Evolutionary conservation across 2,888 invertebrate species (phyloP), one percentile per base, ranked within the genome.

Genomic region (Pristionchus fissidentatus): DNA sequence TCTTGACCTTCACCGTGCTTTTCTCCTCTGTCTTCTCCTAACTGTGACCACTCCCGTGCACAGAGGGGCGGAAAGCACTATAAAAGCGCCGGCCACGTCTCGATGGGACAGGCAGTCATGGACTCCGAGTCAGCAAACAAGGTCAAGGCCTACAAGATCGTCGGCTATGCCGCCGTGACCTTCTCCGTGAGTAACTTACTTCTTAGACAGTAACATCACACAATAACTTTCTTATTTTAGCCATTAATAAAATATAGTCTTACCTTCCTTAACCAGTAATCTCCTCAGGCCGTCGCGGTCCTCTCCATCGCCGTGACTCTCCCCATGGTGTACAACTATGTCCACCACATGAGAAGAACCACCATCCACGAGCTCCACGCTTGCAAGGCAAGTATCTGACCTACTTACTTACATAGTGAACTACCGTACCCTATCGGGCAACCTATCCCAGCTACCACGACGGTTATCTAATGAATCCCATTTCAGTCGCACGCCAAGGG

Each of bases 271-370:
- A 70, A 32, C 13, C 26, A 1, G n/a, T n/a, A n/a, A n/a, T 22
- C 43, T 26, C 26, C 32, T 41, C 13, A 70, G 70, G 80, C 80
- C 60, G 52, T 81, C 80, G 80, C 80, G 35, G 80, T 81, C 13
- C 80, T 81, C 46, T 81, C 80, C n/a, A 81, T 81, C 62, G 80
- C 80, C 60, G 80, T 81, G 80, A 81, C 80, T 46, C 80, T 81
- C 32, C 80, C 80, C 29, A 81, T 81, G 80, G 80, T 81, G 62
- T 81, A 81, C 80, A 81, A 81, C 80, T 81, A 81, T n/a, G 80
- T 81, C n/a, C 80, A 81, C 46, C 80, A 81, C 46, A 81, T 81
- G 80, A 60, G 80, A 43, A 60, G 80, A 60, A 43, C 60, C 46
- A 62, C 62, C 80, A 60, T 62, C 60, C 60, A 81, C 62, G 80